Percentiles rank a stretch among this genome's conserved stretches.
These are phyloP conservation scores for Lampropteryx suffumata DNA, from an alignment of 2,888 invertebrate genomes.

Conservation along the genomic window DNA sequence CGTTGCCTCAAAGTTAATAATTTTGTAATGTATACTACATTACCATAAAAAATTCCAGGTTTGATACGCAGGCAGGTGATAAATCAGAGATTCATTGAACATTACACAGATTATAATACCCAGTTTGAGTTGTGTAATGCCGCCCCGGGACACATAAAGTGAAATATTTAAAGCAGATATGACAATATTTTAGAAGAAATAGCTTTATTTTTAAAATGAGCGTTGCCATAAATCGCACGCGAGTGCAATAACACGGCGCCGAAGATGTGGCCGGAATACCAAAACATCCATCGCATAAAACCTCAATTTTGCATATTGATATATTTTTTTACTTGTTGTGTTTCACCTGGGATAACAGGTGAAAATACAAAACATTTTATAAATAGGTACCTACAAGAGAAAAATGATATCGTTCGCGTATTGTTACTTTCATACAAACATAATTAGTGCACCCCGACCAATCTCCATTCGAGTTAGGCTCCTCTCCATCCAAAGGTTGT, in stretches of 20 bases:
- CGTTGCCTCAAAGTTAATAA: too few species aligned
- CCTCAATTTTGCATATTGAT: conserved; percentile 52
- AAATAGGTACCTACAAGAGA: too few species aligned
- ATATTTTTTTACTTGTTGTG: conserved; percentile 22
- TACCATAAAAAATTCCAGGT: conserved; percentile 20
- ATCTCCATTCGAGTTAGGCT: too few species aligned
- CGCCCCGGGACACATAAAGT: conserved; percentile 74
- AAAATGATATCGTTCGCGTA: too few species aligned
- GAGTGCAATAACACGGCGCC: conserved; percentile 70
- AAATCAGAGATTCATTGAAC: conserved; percentile 60
- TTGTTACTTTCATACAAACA: too few species aligned
- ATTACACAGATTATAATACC: conserved; percentile 53
- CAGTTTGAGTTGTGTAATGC: conserved; percentile 63
- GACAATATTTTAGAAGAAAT: conserved; percentile 81
- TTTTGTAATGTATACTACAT: too few species aligned
- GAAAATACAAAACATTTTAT: too few species aligned
- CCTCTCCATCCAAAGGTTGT: too few species aligned
- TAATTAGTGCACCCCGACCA: too few species aligned
- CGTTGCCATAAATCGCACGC: conserved; percentile 69
- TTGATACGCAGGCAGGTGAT: conserved; percentile 34
- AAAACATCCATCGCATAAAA: conserved; percentile 62
- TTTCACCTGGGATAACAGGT: too few species aligned
- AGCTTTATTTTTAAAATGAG: conserved; percentile 79
- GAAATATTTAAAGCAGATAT: conserved; percentile 78
- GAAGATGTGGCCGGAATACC: conserved; percentile 69